Conservation (phyloP, 2,888 invertebrate species). For the Orgyia antiqua region DNA sequence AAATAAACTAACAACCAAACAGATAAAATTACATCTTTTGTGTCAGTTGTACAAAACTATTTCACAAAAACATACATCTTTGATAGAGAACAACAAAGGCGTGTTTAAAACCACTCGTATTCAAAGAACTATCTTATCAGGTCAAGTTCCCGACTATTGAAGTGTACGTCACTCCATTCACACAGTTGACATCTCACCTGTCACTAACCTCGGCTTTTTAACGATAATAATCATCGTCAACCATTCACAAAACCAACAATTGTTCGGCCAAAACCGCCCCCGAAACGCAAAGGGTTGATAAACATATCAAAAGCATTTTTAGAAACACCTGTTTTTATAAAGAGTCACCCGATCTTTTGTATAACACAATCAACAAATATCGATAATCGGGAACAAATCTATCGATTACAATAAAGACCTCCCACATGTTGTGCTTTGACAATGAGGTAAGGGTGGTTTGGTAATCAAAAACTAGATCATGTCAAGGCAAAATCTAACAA, state of each 20-base stretch:
- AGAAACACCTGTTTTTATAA: conserved; percentile 69
- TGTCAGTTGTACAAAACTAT: background rate
- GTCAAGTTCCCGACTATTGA: conserved; percentile 51
- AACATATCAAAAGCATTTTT: conserved; percentile 69
- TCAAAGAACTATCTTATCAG: conserved; percentile 51
- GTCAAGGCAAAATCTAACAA: background rate
- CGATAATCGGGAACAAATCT: conserved; percentile 59
- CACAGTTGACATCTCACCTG: conserved; percentile 72
- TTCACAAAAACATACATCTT: conserved; percentile 14
- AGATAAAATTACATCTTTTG: conserved; percentile 20
- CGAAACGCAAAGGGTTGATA: conserved; percentile 71
- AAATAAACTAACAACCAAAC: conserved; percentile 6
- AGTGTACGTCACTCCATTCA: conserved; percentile 47
- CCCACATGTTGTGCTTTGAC: conserved; percentile 43
- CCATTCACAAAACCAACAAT: conserved; percentile 61
- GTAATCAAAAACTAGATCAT: conserved; percentile 13
- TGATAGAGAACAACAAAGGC: conserved; percentile 33
- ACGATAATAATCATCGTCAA: conserved; percentile 67
- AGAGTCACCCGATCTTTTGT: conserved; percentile 56
- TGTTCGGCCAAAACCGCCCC: conserved; percentile 61
- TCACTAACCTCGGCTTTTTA: conserved; percentile 65
- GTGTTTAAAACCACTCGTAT: conserved; percentile 37
- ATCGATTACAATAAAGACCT: conserved; percentile 55
- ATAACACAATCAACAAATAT: conserved; percentile 57
- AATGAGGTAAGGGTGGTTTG: conserved; percentile 21